Conservation (phyloP, 2,797 vertebrate genomes). For the Pristis pectinata region DNA sequence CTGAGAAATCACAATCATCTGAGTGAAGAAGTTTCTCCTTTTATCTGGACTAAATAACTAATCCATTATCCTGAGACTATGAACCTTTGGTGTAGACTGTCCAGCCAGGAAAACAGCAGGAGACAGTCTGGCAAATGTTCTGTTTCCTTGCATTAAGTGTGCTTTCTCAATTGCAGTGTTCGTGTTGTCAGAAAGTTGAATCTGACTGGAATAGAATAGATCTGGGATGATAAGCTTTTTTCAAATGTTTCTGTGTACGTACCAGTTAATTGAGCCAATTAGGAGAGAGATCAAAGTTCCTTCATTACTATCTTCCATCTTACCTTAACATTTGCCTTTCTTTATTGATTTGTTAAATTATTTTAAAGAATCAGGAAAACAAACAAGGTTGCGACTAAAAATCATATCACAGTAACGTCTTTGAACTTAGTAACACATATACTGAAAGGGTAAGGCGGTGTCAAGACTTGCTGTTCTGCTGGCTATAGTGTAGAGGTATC, state of each 20-base stretch:
- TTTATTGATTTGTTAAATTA: neutral
- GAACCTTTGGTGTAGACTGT: no score
- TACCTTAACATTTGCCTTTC: neutral
- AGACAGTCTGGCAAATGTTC: neutral
- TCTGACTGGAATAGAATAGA: neutral
- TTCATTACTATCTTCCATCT: neutral
- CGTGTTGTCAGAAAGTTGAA: neutral
- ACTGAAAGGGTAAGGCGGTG: neutral
- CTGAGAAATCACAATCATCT: no score
- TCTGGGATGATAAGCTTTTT: neutral
- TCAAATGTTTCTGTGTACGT: neutral
- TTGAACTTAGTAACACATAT: neutral
- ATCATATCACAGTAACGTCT: neutral
- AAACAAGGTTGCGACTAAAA: neutral
- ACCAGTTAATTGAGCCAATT: neutral
- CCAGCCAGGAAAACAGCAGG: no score
- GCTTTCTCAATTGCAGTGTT: neutral
- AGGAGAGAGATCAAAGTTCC: neutral
- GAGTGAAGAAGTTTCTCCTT: no score
- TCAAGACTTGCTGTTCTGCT: neutral
- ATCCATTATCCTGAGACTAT: no score
- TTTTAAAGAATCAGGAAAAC: neutral
- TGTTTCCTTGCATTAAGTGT: neutral
- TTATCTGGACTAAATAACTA: neutral
- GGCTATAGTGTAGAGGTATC: neutral